Evolutionary conservation across 1,140 invertebrate species (phyloP), one percentile per base, ranked within the genome.

Genomic region (Agraylea sexmaculata): DNA sequence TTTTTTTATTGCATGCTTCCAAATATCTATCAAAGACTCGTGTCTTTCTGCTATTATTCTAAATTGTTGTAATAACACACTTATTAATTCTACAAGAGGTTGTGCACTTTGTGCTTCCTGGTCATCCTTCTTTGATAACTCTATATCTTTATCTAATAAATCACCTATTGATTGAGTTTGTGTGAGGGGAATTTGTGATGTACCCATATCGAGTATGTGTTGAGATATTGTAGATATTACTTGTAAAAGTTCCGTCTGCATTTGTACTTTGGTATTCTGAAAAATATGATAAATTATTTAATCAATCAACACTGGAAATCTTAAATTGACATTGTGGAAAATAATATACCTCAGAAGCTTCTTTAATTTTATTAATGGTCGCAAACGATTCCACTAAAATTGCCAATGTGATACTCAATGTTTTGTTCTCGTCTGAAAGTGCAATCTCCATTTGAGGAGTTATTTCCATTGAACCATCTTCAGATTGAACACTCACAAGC

Each of bases 331-430:
- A 35, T 4, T 19, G 13, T 35, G 13, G 21, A 10, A 11, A 39
- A 30, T 12, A 34, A 22, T 18, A 17, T 59, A 87, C 83, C 68
- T 87, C 85, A 25, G 89, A 73, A 13, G 85, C 79, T 54, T 88
- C 86, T 19, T 85, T 80, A 45, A 92, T 65, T 59, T 85, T 87
- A 37, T 83, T 77, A 28, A 95, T 62, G 31, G 87, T 71, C n/a
- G 77, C 82, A 20, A 93, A 69, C 45, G 87, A 89, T 58, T 91
- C 86, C 3, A 91, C 75, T 19, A 90, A 70, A 50, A 90, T 81
- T 49, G 81, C 75, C 50, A 90, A 58, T 2, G 54, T 62, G 11
- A 55, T 62, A 37, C 65, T 60, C 35, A 65, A 58, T 0, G 60
- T 62, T 22, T 52, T 55, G 36, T 62, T 62, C 10, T 67, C 64